phyloP scores from a whole-genome alignment of 2,113 vertebrate genomes.

The Campylomormyrus tamandua region DNA sequence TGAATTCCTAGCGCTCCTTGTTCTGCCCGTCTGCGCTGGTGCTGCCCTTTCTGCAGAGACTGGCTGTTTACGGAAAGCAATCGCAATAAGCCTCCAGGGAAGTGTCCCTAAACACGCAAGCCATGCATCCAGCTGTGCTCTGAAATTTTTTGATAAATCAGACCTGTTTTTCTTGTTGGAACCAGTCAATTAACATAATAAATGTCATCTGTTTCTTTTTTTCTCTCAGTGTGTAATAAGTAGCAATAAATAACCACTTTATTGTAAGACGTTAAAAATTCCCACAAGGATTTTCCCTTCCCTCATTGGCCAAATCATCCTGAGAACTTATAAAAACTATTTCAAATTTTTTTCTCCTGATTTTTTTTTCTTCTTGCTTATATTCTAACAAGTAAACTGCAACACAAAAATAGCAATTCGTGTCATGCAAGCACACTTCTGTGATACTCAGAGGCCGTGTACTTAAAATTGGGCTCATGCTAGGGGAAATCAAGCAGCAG shows the following conservation, averaged over 20 bases:
- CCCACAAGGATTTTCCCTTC: neutral
- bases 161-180: neutral
- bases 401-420: neutral
- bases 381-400: neutral
- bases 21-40: neutral
- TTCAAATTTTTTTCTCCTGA: neutral
- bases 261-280: neutral
- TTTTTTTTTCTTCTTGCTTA: neutral
- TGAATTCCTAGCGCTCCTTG: neutral
- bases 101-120: neutral
- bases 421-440: neutral
- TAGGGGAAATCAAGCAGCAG: neutral
- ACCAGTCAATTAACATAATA: slow-evolving; percentile 6
- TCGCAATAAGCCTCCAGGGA: neutral
- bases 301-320: neutral
- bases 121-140: neutral
- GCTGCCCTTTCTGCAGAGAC: neutral
- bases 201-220: neutral
- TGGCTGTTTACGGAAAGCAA: neutral
- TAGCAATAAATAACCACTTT: slow-evolving; percentile 6
- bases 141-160: neutral
- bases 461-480: neutral
- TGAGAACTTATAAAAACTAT: slow-evolving; percentile 1
- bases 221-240: neutral
- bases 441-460: neutral